Evolutionary conservation across 2,888 invertebrate genomes (phyloP).

Genomic region (Macropis europaea): DNA sequence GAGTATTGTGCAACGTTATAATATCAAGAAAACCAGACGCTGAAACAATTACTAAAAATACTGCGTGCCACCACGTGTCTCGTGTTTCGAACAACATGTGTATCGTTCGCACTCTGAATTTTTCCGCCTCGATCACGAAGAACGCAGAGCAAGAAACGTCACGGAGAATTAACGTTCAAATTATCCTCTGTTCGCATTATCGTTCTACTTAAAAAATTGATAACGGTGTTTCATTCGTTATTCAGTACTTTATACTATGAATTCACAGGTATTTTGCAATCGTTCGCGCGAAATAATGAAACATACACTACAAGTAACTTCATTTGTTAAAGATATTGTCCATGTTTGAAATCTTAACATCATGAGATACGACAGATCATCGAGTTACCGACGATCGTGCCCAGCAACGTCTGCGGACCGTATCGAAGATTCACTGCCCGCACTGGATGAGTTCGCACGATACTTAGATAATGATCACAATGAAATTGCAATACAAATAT

Average conservation of each 20-base stretch:
- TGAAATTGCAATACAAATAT: conserved; percentile 33
- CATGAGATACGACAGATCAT: conserved; percentile 1
- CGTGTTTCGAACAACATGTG: neutral
- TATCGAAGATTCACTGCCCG: conserved; percentile 43
- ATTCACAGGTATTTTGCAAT: neutral
- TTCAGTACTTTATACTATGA: neutral
- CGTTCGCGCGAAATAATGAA: neutral
- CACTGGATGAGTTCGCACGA: conserved; percentile 36
- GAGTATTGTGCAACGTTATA: too few relatives aligned
- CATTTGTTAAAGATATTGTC: conserved; percentile 30
- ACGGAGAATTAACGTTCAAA: neutral
- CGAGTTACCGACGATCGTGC: conserved; percentile 15
- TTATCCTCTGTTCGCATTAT: neutral
- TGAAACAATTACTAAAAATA: too few relatives aligned
- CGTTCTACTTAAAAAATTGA: neutral
- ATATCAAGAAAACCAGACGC: too few relatives aligned
- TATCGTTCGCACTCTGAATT: neutral
- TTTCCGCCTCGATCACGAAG: neutral
- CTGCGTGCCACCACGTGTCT: neutral
- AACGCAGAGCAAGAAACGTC: neutral
- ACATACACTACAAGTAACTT: conserved; percentile 5
- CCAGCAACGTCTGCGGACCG: conserved; percentile 10
- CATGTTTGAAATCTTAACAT: conserved; percentile 2
- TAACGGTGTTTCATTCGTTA: too few relatives aligned
- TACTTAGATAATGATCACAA: conserved; percentile 37